These are phyloP conservation scores for Graphium colonna DNA, from an alignment of 2,888 invertebrate species.

Conservation along the genomic window DNA sequence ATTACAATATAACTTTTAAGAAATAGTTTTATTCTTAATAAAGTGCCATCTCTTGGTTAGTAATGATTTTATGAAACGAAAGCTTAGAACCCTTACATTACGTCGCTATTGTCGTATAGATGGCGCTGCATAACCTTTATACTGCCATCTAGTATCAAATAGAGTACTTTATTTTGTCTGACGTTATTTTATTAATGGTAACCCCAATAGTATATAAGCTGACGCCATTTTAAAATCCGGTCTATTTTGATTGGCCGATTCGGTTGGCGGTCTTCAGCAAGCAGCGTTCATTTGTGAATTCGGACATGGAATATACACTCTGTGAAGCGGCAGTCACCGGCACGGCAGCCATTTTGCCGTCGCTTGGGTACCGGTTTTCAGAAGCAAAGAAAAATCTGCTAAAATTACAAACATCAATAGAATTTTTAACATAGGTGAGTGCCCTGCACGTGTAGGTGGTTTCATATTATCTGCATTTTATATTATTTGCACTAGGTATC, in stretches of 20 bases:
- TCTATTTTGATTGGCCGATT: constrained; percentile 68
- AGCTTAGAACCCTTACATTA: background rate
- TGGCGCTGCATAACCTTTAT: constrained; percentile 25
- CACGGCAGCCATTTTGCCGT: constrained; percentile 63
- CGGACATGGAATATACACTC: constrained; percentile 25
- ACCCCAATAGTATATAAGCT: constrained; percentile 53
- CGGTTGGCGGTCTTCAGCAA: constrained; percentile 17
- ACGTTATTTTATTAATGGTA: constrained; percentile 43
- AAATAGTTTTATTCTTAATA: too few relatives aligned
- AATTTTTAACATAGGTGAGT: constrained; percentile 48
- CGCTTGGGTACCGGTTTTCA: constrained; percentile 30
- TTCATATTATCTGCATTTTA: background rate
- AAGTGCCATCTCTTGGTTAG: background rate
- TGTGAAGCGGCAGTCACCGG: constrained; percentile 38
- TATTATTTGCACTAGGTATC: constrained; percentile 80
- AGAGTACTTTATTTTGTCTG: constrained; percentile 11
- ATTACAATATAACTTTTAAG: too few relatives aligned
- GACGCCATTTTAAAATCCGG: constrained; percentile 47
- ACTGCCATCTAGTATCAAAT: constrained; percentile 31
- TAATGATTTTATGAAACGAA: background rate
- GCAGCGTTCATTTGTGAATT: constrained; percentile 26
- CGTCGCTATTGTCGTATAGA: constrained; percentile 28
- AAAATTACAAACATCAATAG: constrained; percentile 61
- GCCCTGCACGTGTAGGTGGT: constrained; percentile 11
- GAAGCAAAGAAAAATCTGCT: constrained; percentile 47